A percentile compares a stretch with the other conserved stretches of the same genome.
phyloP scores from a whole-genome alignment of 2,888 invertebrate species.

The Hofmannophila pseudospretella region DNA sequence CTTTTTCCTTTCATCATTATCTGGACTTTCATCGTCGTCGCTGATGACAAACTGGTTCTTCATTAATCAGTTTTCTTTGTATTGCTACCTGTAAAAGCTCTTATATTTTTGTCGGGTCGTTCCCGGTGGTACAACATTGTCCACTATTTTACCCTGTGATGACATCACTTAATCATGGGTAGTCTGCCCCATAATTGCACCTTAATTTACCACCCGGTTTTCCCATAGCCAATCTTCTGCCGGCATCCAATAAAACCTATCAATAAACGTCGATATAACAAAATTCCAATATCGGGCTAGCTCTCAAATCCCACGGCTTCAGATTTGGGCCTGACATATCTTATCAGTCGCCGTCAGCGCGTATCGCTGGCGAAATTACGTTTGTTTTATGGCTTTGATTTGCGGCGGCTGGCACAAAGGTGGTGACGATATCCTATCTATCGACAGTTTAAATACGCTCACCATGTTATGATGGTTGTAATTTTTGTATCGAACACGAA shows the following conservation, averaged over 20 bases:
- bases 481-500: slow-evolving; percentile 75
- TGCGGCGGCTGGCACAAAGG: slow-evolving; percentile 70
- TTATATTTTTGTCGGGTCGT: too few relatives aligned
- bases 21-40: too few relatives aligned
- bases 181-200: too few relatives aligned
- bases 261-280: slow-evolving; percentile 11
- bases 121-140: too few relatives aligned
- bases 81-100: too few relatives aligned
- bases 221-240: background rate
- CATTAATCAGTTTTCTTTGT: too few relatives aligned
- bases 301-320: slow-evolving; percentile 66
- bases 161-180: too few relatives aligned
- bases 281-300: slow-evolving; percentile 55
- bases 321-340: slow-evolving; percentile 71
- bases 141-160: too few relatives aligned
- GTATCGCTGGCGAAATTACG: slow-evolving; percentile 69
- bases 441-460: slow-evolving; percentile 56
- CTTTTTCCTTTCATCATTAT: too few relatives aligned
- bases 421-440: slow-evolving; percentile 42
- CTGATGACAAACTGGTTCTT: too few relatives aligned
- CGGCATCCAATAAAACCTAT: slow-evolving; percentile 14
- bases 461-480: slow-evolving; percentile 70
- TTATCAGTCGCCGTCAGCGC: slow-evolving; percentile 47
- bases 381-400: slow-evolving; percentile 77
- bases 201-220: background rate